These are phyloP conservation scores for Zaprionus obscuricornis DNA, from an alignment of 2,888 invertebrate genomes.

Conservation along the genomic window DNA sequence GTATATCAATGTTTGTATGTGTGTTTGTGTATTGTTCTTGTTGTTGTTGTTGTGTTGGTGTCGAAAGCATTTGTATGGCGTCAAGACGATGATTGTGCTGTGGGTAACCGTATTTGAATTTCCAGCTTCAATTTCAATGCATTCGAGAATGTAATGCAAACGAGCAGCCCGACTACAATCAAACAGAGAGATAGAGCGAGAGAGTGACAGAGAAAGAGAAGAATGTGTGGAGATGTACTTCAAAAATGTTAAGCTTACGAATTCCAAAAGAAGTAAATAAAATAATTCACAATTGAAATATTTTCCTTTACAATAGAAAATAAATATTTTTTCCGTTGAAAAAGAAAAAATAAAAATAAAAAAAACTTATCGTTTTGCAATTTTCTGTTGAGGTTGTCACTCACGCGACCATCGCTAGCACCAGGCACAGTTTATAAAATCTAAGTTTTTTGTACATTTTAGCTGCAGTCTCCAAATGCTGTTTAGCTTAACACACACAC, in stretches of 20 bases:
- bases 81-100: constrained; percentile 60
- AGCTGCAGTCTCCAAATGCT: constrained; percentile 65
- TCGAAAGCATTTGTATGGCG: constrained; percentile 9
- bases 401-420: constrained; percentile 57
- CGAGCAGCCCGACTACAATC: no score
- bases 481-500: constrained; percentile 53
- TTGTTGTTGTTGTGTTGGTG: no score
- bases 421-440: constrained; percentile 55
- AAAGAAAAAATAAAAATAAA: constrained; percentile 1
- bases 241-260: no score
- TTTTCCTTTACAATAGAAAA: no score
- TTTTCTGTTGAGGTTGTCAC: no score
- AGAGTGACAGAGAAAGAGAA: background rate
- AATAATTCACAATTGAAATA: no score
- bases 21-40: constrained; percentile 14
- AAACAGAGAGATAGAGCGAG: background rate
- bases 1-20: constrained; percentile 12
- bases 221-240: no score
- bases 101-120: constrained; percentile 42
- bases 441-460: constrained; percentile 57
- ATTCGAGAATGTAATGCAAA: constrained; percentile 19
- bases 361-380: constrained; percentile 3
- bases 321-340: no score
- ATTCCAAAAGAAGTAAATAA: no score
- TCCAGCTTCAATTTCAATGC: constrained; percentile 54